Evolutionary conservation across 1,140 invertebrate species (phyloP).

Genomic region (Halesus radiatus): DNA sequence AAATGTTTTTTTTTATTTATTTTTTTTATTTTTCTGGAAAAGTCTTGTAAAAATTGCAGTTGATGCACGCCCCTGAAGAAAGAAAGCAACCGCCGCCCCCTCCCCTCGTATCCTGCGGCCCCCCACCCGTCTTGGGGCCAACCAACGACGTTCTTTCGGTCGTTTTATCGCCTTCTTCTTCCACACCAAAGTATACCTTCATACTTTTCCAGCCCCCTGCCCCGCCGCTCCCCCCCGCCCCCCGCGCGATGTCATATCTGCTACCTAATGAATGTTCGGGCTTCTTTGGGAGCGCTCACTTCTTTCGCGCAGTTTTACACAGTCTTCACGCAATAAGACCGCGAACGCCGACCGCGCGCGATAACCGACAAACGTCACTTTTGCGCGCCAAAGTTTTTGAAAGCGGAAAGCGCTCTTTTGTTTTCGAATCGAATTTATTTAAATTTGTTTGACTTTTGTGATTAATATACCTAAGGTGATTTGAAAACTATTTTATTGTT

Average conservation of each 20-base stretch:
- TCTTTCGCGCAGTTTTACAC: slow-evolving; percentile 50
- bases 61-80: slow-evolving; percentile 43
- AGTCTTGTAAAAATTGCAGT: slow-evolving; percentile 13
- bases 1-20: too few species aligned
- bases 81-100: slow-evolving; percentile 55
- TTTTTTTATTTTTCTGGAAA: too few species aligned
- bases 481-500: too few species aligned
- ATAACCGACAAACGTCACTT: slow-evolving; percentile 13
- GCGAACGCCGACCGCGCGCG: slow-evolving; percentile 33
- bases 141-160: slow-evolving; percentile 59
- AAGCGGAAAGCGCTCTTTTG: not conserved
- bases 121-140: slow-evolving; percentile 58
- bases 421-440: not conserved
- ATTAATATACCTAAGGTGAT: too few species aligned
- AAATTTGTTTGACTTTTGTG: not conserved
- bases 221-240: slow-evolving; percentile 2
- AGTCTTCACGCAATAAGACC: slow-evolving; percentile 37
- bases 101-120: slow-evolving; percentile 45
- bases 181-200: slow-evolving; percentile 55
- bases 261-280: slow-evolving; percentile 56
- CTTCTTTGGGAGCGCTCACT: slow-evolving; percentile 54
- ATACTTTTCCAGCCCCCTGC: slow-evolving; percentile 36
- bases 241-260: slow-evolving; percentile 49
- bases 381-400: slow-evolving; percentile 34
- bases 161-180: slow-evolving; percentile 59